phyloP scores from a whole-genome alignment of 1,140 invertebrate genomes.

The Micrasema longulum region DNA sequence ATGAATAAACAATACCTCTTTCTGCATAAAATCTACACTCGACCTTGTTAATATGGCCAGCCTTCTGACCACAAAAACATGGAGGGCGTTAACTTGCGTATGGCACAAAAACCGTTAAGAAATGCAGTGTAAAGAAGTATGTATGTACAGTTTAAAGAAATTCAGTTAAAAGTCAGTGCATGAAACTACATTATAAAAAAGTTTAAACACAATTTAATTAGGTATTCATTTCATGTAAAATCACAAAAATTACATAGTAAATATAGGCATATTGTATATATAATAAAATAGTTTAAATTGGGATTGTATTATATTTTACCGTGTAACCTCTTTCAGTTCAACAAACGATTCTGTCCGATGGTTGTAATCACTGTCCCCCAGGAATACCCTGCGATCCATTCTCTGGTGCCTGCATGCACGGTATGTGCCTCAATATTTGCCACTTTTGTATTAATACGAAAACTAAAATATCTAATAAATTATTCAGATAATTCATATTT shows the following conservation, averaged over 20 bases:
- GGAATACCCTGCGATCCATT: slow-evolving; percentile 79
- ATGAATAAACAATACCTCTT: too few relatives aligned
- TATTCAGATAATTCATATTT: too few relatives aligned
- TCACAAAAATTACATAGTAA: neutral
- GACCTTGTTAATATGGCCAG: too few relatives aligned
- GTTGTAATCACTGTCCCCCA: slow-evolving; percentile 80
- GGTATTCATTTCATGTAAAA: neutral
- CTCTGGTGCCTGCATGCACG: slow-evolving; percentile 83
- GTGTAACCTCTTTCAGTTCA: slow-evolving; percentile 21
- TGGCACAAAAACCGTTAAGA: too few relatives aligned
- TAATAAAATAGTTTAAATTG: neutral
- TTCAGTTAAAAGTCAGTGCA: too few relatives aligned
- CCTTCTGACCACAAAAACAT: too few relatives aligned
- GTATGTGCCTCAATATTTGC: slow-evolving; percentile 66
- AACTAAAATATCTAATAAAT: too few relatives aligned
- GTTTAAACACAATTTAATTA: neutral
- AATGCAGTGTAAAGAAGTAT: too few relatives aligned
- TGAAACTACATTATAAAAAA: too few relatives aligned
- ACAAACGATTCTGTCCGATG: slow-evolving; percentile 30
- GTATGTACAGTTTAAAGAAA: too few relatives aligned
- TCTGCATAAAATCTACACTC: too few relatives aligned
- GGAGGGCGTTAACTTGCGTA: too few relatives aligned
- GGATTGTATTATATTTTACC: neutral
- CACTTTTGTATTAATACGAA: neutral
- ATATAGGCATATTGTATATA: neutral